Conservation (phyloP, 2,797 vertebrate species). For the Pelochelys cantorii region DNA sequence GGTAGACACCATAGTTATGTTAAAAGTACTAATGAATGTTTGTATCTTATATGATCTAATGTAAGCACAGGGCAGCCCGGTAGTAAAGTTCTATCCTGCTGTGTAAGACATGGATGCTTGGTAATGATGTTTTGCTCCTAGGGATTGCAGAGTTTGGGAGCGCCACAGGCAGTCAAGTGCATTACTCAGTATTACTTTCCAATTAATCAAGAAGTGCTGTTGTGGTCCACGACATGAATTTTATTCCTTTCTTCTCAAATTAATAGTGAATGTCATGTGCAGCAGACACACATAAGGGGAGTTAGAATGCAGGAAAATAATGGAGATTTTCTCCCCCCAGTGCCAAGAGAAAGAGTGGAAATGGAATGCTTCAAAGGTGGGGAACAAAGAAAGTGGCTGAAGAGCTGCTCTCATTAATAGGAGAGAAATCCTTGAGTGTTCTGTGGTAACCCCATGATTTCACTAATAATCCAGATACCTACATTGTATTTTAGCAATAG, state of each 20-base stretch:
- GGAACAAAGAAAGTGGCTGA: background rate
- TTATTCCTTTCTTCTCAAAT: background rate
- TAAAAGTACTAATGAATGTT: slow-evolving; percentile 21
- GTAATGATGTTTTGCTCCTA: background rate
- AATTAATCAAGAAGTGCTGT: background rate
- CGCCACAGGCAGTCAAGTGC: background rate
- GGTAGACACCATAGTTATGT: slow-evolving; percentile 17
- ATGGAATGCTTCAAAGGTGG: background rate
- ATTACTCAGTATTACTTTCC: slow-evolving; percentile 17
- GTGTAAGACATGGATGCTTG: background rate
- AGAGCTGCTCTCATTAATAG: background rate
- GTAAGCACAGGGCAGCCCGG: background rate
- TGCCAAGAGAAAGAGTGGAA: background rate
- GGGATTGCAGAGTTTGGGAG: background rate
- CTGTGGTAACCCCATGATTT: background rate
- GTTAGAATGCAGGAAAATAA: background rate
- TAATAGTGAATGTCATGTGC: background rate
- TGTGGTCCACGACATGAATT: background rate
- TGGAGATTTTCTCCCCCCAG: background rate
- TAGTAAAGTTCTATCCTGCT: background rate
- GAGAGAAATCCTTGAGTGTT: background rate
- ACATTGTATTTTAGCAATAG: background rate
- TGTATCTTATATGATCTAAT: background rate
- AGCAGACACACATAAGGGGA: background rate
- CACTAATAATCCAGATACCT: background rate